phyloP scores from a whole-genome alignment of 2,113 vertebrate species.

The Origma solitaria region DNA sequence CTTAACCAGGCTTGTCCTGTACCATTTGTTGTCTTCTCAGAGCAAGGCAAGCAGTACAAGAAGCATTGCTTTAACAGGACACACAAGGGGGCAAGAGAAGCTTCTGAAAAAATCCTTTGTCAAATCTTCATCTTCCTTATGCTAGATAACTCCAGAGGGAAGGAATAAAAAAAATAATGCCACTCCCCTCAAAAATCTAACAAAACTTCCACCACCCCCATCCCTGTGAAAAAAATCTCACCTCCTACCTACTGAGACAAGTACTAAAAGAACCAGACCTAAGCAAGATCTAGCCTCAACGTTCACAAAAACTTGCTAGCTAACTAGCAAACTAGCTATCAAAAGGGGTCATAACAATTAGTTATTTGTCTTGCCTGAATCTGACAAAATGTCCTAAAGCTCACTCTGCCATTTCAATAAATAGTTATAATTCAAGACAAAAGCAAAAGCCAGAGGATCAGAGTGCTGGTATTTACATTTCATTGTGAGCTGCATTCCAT shows the following conservation, averaged over 20 bases:
- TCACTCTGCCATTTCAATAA: background rate
- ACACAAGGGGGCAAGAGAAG: background rate
- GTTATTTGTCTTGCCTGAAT: background rate
- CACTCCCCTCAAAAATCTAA: background rate
- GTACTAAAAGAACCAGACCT: background rate
- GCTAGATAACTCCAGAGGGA: background rate
- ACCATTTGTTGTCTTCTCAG: background rate
- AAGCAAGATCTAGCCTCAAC: background rate
- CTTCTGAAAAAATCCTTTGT: background rate
- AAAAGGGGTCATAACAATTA: background rate
- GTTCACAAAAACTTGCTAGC: too few relatives aligned
- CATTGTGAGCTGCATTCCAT: background rate
- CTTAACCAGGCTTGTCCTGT: background rate
- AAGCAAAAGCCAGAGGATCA: background rate
- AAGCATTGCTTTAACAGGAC: background rate
- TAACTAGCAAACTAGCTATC: too few relatives aligned
- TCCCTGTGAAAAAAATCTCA: background rate
- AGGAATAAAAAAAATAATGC: too few relatives aligned
- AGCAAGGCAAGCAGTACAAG: background rate
- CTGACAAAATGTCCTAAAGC: background rate
- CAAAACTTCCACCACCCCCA: background rate
- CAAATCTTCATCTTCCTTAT: background rate
- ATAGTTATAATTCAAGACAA: background rate
- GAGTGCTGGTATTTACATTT: background rate
- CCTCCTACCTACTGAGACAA: background rate